Evolutionary conservation across 2,797 vertebrate species (phyloP).

Genomic region (Artibeus jamaicensis): DNA sequence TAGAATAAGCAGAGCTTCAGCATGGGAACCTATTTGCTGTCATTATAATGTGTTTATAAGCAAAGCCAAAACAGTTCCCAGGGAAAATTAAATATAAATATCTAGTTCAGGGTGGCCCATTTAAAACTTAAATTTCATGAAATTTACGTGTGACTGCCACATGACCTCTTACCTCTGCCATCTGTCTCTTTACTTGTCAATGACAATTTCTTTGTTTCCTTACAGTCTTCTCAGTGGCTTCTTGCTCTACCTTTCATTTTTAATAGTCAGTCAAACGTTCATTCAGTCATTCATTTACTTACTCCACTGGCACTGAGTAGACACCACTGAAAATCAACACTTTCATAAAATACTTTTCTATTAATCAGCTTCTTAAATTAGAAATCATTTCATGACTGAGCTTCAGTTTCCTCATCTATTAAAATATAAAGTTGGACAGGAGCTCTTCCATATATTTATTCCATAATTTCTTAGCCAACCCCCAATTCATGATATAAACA

Average conservation of each 20-base stretch:
- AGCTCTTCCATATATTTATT: not conserved
- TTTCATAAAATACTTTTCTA: not conserved
- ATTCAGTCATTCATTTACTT: not conserved
- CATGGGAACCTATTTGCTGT: slow-evolving; percentile 15
- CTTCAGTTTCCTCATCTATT: not conserved
- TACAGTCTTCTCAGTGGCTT: not conserved
- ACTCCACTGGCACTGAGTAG: not conserved
- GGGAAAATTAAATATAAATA: slow-evolving; percentile 46
- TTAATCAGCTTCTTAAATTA: not conserved
- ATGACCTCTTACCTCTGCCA: not conserved
- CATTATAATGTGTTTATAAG: slow-evolving; percentile 63
- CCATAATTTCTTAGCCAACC: slow-evolving; percentile 2
- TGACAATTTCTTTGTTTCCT: not conserved
- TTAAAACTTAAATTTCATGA: slow-evolving; percentile 60
- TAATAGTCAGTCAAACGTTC: not conserved
- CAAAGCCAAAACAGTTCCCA: slow-evolving; percentile 59
- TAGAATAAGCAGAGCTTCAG: slow-evolving; percentile 59
- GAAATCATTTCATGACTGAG: not conserved
- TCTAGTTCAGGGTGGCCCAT: slow-evolving; percentile 42
- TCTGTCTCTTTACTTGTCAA: not conserved
- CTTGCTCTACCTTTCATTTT: not conserved
- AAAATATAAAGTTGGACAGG: not conserved
- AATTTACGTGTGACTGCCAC: slow-evolving; percentile 16
- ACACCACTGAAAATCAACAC: not conserved
- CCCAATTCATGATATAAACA: not conserved